These are phyloP conservation scores for Philonicus albiceps DNA, from an alignment of 2,888 invertebrate genomes.

Conservation along the genomic window DNA sequence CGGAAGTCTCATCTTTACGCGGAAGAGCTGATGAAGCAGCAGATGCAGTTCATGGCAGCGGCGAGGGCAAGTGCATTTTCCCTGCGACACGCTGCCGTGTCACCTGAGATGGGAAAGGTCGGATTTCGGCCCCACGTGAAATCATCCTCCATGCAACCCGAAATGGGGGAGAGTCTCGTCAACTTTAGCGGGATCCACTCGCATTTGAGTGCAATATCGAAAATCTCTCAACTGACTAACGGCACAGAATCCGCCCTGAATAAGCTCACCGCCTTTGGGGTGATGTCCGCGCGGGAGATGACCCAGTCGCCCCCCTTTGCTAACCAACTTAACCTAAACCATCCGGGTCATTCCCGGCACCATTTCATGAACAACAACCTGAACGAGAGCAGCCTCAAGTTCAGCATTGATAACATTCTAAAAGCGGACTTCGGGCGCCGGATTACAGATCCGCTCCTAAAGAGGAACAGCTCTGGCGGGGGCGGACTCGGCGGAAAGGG, in stretches of 20 bases:
- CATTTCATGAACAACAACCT: constrained; percentile 58
- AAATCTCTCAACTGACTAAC: constrained; percentile 61
- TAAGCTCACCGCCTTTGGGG: constrained; percentile 59
- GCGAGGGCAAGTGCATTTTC: constrained; percentile 60
- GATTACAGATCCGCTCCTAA: constrained; percentile 74
- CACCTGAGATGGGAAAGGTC: constrained; percentile 46
- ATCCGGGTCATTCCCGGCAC: constrained; percentile 57
- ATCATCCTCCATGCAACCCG: constrained; percentile 38
- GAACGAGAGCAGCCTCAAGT: constrained; percentile 73
- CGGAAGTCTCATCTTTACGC: constrained; percentile 63
- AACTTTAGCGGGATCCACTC: constrained; percentile 69
- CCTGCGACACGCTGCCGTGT: constrained; percentile 50
- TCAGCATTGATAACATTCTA: constrained; percentile 87
- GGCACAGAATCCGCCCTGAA: constrained; percentile 56
- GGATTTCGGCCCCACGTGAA: constrained; percentile 50
- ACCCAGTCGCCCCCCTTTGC: constrained; percentile 49
- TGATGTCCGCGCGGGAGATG: constrained; percentile 45
- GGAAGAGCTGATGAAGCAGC: constrained; percentile 63
- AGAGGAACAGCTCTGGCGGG: constrained; percentile 52
- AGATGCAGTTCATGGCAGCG: constrained; percentile 63
- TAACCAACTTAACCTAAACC: constrained; percentile 50
- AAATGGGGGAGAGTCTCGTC: constrained; percentile 49
- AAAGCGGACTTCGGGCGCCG: constrained; percentile 84
- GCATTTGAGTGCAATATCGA: constrained; percentile 73
- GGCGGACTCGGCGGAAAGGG: constrained; percentile 50